These are phyloP conservation scores for Pandemis cinnamomeana DNA, from an alignment of 2,888 invertebrate species.

Conservation along the genomic window DNA sequence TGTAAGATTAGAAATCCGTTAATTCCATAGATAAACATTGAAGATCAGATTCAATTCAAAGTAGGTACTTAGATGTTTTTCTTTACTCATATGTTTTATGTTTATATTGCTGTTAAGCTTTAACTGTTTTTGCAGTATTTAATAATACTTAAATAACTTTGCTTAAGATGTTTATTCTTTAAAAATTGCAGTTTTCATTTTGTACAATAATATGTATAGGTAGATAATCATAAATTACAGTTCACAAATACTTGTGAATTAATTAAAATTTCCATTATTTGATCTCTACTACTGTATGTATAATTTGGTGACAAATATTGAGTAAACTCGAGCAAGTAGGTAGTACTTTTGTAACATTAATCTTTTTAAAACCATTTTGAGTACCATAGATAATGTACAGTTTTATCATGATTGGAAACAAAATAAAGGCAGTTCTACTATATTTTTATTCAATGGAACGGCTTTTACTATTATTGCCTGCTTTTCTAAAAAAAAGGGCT, in stretches of 20 bases:
- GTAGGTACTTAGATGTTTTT: neutral
- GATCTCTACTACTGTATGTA: conserved; percentile 17
- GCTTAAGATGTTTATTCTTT: neutral
- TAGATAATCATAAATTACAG: neutral
- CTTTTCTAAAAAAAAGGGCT: too few species aligned
- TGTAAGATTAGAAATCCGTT: neutral
- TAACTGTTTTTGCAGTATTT: neutral
- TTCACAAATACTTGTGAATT: neutral
- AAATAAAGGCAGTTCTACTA: neutral
- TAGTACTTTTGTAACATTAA: neutral
- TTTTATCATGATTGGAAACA: neutral
- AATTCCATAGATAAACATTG: neutral
- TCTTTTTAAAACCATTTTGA: conserved; percentile 4
- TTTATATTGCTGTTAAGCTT: neutral
- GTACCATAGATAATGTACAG: conserved; percentile 16
- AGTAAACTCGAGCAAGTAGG: neutral
- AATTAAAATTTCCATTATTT: conserved; percentile 17
- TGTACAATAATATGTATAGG: neutral
- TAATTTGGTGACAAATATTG: neutral
- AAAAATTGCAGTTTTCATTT: neutral
- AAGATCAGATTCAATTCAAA: neutral
- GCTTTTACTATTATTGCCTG: neutral
- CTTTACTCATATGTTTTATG: conserved; percentile 1
- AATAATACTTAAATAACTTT: conserved; percentile 1
- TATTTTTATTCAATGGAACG: neutral